These are phyloP conservation scores for Noturus placidus DNA, from an alignment of 2,113 vertebrate species.

Conservation along the genomic window DNA sequence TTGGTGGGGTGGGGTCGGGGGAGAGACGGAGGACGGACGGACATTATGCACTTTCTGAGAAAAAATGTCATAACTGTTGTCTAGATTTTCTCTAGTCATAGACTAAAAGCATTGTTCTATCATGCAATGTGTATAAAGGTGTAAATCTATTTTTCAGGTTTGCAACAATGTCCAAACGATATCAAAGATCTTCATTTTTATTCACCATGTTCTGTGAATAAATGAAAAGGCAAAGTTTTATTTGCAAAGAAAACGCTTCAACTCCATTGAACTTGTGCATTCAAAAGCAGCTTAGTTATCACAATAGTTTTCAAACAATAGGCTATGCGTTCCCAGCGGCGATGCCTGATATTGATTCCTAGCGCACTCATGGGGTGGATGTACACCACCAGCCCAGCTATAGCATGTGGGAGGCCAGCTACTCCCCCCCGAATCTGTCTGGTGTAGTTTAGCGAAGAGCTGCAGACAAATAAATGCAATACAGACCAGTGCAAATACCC, in stretches of 20 bases:
- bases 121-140: background rate
- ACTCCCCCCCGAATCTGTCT: constrained; percentile 70
- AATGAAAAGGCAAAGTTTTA: background rate
- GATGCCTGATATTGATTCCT: constrained; percentile 49
- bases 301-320: constrained; percentile 22
- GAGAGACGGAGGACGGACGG: too few relatives aligned
- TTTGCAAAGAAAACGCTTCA: background rate
- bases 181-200: background rate
- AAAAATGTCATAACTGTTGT: constrained; percentile 16
- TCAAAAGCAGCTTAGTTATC: constrained; percentile 27
- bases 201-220: background rate
- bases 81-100: background rate
- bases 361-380: constrained; percentile 36
- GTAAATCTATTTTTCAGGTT: background rate
- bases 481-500: constrained; percentile 55
- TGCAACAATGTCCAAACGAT: background rate
- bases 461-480: constrained; percentile 68
- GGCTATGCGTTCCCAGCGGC: constrained; percentile 43
- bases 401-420: constrained; percentile 62
- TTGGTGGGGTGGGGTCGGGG: constrained; percentile 31
- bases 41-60: constrained; percentile 29
- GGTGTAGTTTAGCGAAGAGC: constrained; percentile 67
- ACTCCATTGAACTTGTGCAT: constrained; percentile 2
- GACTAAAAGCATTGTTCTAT: constrained; percentile 1
- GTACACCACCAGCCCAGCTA: constrained; percentile 41